Conservation (phyloP, 2,888 invertebrate species). For the Lottia gigantea region DNA sequence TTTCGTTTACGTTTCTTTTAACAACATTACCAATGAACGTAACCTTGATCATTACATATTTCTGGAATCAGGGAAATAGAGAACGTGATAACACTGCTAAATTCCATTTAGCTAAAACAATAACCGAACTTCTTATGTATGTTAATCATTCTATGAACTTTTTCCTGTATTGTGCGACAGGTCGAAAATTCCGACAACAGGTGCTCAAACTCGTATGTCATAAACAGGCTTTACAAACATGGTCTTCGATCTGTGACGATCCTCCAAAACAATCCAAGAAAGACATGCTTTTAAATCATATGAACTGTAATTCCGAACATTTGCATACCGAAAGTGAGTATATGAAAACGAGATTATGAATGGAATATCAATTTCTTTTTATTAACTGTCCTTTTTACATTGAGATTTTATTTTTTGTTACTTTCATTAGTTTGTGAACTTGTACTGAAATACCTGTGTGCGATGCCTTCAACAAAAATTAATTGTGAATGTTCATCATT, state of each 20-base stretch:
- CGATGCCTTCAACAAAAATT: too few relatives aligned
- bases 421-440: too few relatives aligned
- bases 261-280: slow-evolving; percentile 11
- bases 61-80: slow-evolving; percentile 31
- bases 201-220: slow-evolving; percentile 36
- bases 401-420: too few relatives aligned
- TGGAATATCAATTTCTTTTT: too few relatives aligned
- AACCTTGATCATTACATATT: slow-evolving; percentile 43
- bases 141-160: slow-evolving; percentile 63
- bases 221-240: slow-evolving; percentile 9
- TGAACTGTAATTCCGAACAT: background rate
- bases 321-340: background rate
- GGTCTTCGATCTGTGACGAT: slow-evolving; percentile 19
- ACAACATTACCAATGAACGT: slow-evolving; percentile 63
- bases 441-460: too few relatives aligned
- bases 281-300: slow-evolving; percentile 6
- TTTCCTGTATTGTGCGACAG: slow-evolving; percentile 55
- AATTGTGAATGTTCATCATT: too few relatives aligned
- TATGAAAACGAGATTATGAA: slow-evolving; percentile 5
- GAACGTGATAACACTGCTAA: slow-evolving; percentile 33
- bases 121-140: slow-evolving; percentile 62
- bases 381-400: too few relatives aligned
- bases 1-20: slow-evolving; percentile 63
- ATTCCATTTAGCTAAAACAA: slow-evolving; percentile 49
- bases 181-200: slow-evolving; percentile 50